A percentile compares a stretch with the other conserved stretches of the same genome.
Evolutionary conservation across 2,113 vertebrate genomes (phyloP).

Genomic region (Psilopsiagon aurifrons): DNA sequence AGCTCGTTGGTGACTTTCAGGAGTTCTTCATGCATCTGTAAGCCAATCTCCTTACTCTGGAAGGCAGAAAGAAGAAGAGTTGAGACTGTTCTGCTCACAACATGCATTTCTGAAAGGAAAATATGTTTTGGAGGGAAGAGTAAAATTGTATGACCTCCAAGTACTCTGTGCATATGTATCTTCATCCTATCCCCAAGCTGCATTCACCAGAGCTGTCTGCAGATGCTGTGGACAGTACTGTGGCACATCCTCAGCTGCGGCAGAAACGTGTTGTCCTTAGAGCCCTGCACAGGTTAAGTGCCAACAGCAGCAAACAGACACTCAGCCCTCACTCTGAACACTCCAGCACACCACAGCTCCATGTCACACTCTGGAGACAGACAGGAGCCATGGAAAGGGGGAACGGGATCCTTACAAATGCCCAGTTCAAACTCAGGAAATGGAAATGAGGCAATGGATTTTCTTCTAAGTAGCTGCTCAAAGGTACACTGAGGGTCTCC

Average conservation of each 20-base stretch:
- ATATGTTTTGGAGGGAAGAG: background rate
- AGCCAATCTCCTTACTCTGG: constrained; percentile 96
- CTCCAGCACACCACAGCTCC: background rate
- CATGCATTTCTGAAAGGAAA: background rate
- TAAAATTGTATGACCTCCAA: background rate
- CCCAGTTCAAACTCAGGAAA: background rate
- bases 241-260: background rate
- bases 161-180: fast-evolving
- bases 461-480: background rate
- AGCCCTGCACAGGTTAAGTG: background rate
- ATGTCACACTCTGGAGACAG: background rate
- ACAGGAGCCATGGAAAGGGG: background rate
- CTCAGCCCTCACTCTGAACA: background rate
- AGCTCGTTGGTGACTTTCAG: constrained; percentile 95
- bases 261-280: background rate
- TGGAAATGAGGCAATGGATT: fast-evolving
- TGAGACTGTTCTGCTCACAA: background rate
- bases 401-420: background rate
- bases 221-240: fast-evolving
- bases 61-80: constrained; percentile 28
- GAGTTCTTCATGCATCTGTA: constrained; percentile 95
- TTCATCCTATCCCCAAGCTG: background rate
- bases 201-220: background rate
- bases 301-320: background rate
- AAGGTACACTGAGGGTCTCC: background rate